Conservation (phyloP, 2,797 vertebrate species). For the Pteropus rufus region DNA sequence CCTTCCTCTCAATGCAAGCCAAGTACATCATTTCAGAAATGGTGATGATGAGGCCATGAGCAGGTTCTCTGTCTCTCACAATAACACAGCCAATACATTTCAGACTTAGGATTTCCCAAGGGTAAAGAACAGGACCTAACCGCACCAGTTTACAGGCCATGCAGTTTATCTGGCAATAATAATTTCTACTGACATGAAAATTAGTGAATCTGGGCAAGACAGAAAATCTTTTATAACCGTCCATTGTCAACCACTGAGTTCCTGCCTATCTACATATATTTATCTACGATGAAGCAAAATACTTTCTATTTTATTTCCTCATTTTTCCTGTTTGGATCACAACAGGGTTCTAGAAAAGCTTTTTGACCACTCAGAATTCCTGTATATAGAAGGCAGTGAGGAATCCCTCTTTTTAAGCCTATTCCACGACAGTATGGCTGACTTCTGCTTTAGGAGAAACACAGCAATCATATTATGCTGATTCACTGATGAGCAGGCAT, state of each 20-base stretch:
- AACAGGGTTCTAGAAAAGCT: not conserved
- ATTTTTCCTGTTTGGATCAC: not conserved
- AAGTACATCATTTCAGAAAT: not conserved
- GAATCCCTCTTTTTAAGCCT: not conserved
- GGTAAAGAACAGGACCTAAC: not conserved
- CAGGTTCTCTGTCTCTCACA: not conserved
- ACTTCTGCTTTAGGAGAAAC: not conserved
- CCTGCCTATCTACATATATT: not conserved
- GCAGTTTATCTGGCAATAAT: not conserved
- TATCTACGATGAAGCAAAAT: not conserved
- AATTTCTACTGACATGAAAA: conserved; percentile 2
- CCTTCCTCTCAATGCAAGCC: not conserved
- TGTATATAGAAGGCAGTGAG: not conserved
- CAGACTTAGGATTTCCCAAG: not conserved
- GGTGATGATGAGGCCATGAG: not conserved
- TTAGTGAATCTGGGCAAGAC: not conserved
- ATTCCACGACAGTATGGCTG: not conserved
- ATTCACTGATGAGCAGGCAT: not conserved
- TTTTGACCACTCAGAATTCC: not conserved
- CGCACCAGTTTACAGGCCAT: not conserved
- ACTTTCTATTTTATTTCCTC: not conserved
- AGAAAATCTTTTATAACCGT: not conserved
- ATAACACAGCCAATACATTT: not conserved
- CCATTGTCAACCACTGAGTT: not conserved
- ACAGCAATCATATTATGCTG: not conserved